Evolutionary conservation across 2,797 vertebrate genomes (phyloP).

Genomic region (Dermochelys coriacea): DNA sequence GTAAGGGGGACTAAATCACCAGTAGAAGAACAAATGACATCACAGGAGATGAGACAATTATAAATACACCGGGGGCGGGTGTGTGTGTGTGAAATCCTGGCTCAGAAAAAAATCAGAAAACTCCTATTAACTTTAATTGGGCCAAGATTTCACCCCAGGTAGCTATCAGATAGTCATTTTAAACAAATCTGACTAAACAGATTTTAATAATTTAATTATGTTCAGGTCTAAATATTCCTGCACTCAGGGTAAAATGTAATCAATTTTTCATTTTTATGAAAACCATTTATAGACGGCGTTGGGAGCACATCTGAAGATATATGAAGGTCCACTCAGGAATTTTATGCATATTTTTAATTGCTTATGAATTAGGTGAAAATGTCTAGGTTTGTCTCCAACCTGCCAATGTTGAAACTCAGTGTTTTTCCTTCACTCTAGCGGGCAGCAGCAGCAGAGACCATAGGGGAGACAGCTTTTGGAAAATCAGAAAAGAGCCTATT

Average conservation of each 20-base stretch:
- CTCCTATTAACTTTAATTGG: neutral
- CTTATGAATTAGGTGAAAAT: neutral
- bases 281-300: neutral
- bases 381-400: neutral
- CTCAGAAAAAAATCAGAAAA: too few relatives aligned
- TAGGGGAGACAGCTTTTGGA: neutral
- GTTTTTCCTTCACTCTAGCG: neutral
- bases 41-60: neutral
- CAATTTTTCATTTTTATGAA: neutral
- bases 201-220: neutral
- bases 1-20: neutral
- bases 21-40: neutral
- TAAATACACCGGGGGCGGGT: neutral
- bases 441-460: neutral
- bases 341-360: neutral
- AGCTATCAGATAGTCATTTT: neutral
- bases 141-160: rapidly evolving
- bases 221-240: neutral
- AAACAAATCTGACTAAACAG: neutral
- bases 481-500: neutral
- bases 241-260: neutral
- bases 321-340: neutral
- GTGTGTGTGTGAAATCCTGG: neutral
- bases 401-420: neutral
- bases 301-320: neutral